Conservation (phyloP, 2,797 vertebrate genomes). For the Choloepus didactylus region DNA sequence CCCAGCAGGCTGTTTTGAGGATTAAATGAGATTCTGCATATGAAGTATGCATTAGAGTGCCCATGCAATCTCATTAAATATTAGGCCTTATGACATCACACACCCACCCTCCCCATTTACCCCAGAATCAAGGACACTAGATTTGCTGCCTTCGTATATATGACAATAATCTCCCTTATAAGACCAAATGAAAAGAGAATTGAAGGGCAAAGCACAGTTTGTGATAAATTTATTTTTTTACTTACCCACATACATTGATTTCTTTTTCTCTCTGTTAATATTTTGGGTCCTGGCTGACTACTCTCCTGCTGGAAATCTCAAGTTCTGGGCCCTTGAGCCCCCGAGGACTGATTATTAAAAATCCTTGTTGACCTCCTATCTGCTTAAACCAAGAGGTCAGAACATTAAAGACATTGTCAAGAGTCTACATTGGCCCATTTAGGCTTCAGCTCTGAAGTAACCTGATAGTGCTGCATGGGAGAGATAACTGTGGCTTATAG, state of each 20-base stretch:
- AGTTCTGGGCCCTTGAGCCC: neutral
- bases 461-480: constrained; percentile 8
- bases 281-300: constrained; percentile 23
- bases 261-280: constrained; percentile 47
- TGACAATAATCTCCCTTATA: neutral
- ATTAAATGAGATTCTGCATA: neutral
- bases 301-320: neutral
- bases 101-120: neutral
- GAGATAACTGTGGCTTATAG: constrained; percentile 39
- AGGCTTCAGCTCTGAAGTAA: neutral
- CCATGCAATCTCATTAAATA: neutral
- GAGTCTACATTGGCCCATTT: neutral
- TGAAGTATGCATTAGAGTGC: neutral
- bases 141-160: neutral
- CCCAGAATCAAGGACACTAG: neutral
- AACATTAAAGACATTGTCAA: constrained; percentile 26
- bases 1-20: neutral
- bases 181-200: neutral
- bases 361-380: neutral
- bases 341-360: constrained; percentile 47
- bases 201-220: neutral
- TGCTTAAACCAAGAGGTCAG: constrained; percentile 56
- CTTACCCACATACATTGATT: neutral
- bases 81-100: neutral
- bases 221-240: neutral